Evolutionary conservation across 2,888 invertebrate species (phyloP).

Genomic region (Frankliniella fusca): DNA sequence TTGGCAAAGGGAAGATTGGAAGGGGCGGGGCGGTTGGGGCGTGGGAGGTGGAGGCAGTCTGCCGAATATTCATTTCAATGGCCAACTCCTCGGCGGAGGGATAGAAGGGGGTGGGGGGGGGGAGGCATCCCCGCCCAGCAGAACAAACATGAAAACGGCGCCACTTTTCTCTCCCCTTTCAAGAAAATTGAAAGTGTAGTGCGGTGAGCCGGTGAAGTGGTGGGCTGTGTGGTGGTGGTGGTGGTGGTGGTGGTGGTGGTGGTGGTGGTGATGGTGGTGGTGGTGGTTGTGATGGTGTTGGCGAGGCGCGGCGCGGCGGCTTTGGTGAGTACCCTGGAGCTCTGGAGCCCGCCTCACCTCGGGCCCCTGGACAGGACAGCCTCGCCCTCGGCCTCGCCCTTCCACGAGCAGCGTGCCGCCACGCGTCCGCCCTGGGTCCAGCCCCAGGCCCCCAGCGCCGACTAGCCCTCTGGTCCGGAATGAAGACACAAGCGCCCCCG

Average conservation of each 20-base stretch:
- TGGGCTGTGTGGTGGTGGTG: background rate
- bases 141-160: conserved; percentile 22
- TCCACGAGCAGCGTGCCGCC: no score
- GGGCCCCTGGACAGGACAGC: no score
- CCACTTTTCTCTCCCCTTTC: conserved; percentile 17
- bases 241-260: no score
- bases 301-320: background rate
- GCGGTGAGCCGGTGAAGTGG: conserved; percentile 13
- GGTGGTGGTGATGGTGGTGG: no score
- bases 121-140: background rate
- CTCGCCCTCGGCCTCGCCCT: no score
- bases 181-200: conserved; percentile 25
- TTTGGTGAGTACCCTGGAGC: background rate
- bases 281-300: no score
- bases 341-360: no score
- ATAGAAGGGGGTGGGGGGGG: background rate
- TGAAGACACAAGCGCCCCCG: background rate
- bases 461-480: background rate
- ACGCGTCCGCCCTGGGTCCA: no score
- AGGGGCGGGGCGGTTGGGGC: background rate
- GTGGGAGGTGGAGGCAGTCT: background rate
- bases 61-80: conserved; percentile 22
- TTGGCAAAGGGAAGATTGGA: no score
- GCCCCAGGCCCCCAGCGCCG: background rate
- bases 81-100: background rate